Conservation (phyloP, 2,888 invertebrate genomes). For the Ennomos fuscantarius region DNA sequence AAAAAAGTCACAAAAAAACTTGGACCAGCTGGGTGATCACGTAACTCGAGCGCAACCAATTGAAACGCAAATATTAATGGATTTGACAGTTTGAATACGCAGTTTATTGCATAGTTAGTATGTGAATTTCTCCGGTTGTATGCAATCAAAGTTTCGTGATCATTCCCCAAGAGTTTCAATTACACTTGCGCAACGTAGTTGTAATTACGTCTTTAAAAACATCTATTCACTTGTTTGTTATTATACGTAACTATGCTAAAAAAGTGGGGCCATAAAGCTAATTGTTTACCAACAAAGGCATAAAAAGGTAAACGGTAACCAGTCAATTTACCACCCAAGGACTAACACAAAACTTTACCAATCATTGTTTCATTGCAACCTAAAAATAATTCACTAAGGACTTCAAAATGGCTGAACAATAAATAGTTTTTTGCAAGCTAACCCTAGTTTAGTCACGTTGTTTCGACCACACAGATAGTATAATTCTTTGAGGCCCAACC, state of each 20-base stretch:
- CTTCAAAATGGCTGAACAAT: constrained; percentile 26
- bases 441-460: constrained; percentile 39
- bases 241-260: not conserved
- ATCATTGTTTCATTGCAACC: not conserved
- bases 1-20: no score
- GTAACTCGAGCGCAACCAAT: no score
- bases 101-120: no score
- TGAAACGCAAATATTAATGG: no score
- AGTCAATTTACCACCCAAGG: constrained; percentile 24
- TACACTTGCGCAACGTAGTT: no score
- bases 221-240: no score
- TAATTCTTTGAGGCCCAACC: constrained; percentile 47
- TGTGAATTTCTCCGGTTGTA: no score
- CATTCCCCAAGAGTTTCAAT: no score
- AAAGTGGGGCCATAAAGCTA: not conserved
- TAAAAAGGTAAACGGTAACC: constrained; percentile 3
- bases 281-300: constrained; percentile 18
- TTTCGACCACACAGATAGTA: constrained; percentile 48
- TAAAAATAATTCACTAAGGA: constrained; percentile 4
- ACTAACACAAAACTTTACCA: constrained; percentile 7
- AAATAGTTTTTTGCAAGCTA: constrained; percentile 18
- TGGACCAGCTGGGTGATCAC: no score
- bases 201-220: no score
- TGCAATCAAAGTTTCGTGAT: no score
- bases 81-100: no score